These are phyloP conservation scores for Rhopalosiphum nymphaeae DNA, from an alignment of 2,888 invertebrate species.

Conservation along the genomic window DNA sequence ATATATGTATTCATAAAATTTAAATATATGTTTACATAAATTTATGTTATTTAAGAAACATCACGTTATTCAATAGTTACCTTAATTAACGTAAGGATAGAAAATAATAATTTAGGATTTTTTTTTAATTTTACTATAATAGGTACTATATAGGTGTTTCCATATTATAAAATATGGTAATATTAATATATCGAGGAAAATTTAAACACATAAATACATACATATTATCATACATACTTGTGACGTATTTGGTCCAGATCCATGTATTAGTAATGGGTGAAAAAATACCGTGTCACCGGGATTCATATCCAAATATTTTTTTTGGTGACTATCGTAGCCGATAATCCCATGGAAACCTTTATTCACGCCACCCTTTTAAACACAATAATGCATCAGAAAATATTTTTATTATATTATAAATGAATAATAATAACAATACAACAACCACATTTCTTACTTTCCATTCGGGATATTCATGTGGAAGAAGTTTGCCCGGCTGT, in stretches of 20 bases:
- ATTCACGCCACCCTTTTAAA: conserved; percentile 74
- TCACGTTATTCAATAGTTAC: neutral
- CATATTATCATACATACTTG: conserved; percentile 71
- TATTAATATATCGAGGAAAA: neutral
- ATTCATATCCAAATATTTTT: conserved; percentile 80
- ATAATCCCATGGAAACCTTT: conserved; percentile 81
- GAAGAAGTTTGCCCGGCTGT: conserved; percentile 72
- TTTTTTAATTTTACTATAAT: neutral
- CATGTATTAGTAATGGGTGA: conserved; percentile 88
- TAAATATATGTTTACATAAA: neutral
- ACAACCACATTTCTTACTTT: conserved; percentile 71
- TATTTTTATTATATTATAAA: neutral
- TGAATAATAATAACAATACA: conserved; percentile 6
- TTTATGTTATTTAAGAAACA: neutral
- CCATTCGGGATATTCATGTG: conserved; percentile 81
- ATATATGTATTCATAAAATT: neutral
- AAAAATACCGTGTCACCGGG: conserved; percentile 91
- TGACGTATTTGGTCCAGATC: conserved; percentile 84
- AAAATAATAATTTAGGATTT: neutral
- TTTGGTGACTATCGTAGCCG: conserved; percentile 73
- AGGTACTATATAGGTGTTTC: conserved; percentile 14
- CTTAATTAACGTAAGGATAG: neutral
- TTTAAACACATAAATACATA: neutral
- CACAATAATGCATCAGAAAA: neutral
- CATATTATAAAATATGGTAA: conserved; percentile 65